These are phyloP conservation scores for Cacoxenus indagator DNA, from an alignment of 2,888 invertebrate species.

Conservation along the genomic window DNA sequence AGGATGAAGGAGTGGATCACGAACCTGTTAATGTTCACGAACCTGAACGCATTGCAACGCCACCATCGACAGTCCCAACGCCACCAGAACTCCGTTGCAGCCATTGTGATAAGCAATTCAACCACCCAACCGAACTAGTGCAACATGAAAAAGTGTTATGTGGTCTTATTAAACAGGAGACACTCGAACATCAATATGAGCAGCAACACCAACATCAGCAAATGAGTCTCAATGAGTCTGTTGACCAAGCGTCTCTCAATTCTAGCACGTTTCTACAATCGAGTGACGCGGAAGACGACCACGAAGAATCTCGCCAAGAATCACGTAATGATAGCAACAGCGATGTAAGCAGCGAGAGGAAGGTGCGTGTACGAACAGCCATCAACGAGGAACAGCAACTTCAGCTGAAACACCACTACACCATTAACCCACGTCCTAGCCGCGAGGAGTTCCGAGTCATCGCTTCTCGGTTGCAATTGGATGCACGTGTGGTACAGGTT, in stretches of 20 bases:
- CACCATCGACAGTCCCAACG: not conserved
- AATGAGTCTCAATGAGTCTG: constrained; percentile 13
- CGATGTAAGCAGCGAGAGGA: constrained; percentile 78
- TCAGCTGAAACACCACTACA: constrained; percentile 90
- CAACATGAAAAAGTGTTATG: constrained; percentile 81
- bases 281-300: constrained; percentile 74
- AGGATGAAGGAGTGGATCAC: constrained; percentile 40
- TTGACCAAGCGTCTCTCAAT: constrained; percentile 22
- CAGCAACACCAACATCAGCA: constrained; percentile 71
- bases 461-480: constrained; percentile 82
- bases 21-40: constrained; percentile 67
- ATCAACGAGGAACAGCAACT: constrained; percentile 95
- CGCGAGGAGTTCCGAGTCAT: constrained; percentile 93
- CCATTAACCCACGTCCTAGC: constrained; percentile 91
- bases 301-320: constrained; percentile 48
- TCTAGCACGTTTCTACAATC: constrained; percentile 64
- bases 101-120: constrained; percentile 72
- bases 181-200: constrained; percentile 82
- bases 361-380: constrained; percentile 92
- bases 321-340: constrained; percentile 72
- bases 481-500: constrained; percentile 88
- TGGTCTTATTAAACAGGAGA: constrained; percentile 71
- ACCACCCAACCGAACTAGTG: constrained; percentile 75
- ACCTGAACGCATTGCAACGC: constrained; percentile 27
- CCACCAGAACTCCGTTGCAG: constrained; percentile 71